These are phyloP conservation scores for Leptinotarsa rubiginosa DNA, from an alignment of 2,888 invertebrate genomes.

Conservation along the genomic window DNA sequence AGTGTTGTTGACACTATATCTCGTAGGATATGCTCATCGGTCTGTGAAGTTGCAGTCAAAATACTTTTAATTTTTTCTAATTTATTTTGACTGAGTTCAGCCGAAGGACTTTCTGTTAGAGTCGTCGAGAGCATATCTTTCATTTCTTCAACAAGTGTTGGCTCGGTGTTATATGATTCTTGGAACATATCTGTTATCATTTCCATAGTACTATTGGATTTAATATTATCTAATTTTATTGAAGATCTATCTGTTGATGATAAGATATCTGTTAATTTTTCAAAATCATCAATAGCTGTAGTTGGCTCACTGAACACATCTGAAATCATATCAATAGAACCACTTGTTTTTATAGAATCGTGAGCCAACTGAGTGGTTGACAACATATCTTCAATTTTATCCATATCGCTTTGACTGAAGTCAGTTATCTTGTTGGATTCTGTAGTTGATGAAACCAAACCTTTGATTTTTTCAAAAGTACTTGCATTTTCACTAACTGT, in stretches of 20 bases:
- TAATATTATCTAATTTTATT: not conserved
- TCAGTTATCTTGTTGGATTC: not conserved
- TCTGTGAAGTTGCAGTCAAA: not conserved
- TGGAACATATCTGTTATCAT: conserved; percentile 7
- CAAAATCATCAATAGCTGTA: not conserved
- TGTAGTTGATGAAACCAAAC: not conserved
- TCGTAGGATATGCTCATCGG: no score
- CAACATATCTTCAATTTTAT: not conserved
- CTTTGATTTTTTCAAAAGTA: not conserved
- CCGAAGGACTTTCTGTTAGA: not conserved
- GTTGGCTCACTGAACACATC: not conserved
- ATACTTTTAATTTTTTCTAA: not conserved
- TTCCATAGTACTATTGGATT: not conserved
- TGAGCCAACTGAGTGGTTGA: not conserved
- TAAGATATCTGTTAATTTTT: not conserved
- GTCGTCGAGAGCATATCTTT: not conserved
- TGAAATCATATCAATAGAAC: not conserved
- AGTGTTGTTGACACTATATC: no score
- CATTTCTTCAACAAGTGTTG: not conserved
- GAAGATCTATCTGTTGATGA: not conserved
- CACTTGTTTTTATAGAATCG: not conserved
- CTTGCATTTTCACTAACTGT: not conserved
- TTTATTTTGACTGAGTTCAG: not conserved
- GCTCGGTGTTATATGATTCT: not conserved
- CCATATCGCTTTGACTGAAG: not conserved